Evolutionary conservation across 64 coral and sea anemone species (phyloP), one percentile per base, ranked within the genome.

Genomic region (Porites lutea): DNA sequence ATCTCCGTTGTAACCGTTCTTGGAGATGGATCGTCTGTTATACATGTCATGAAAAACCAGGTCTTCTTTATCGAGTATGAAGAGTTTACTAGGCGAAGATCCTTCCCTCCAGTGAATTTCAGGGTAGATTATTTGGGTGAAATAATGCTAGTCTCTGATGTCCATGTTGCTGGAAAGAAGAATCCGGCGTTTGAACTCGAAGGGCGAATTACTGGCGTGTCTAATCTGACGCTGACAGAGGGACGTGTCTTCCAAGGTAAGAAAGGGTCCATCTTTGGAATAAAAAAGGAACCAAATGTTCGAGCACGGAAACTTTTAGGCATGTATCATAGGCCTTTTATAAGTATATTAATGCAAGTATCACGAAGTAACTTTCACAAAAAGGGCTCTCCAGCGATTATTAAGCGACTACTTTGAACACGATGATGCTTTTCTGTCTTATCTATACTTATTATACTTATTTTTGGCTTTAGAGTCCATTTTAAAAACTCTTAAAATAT

Each of bases 11-110:
- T 77, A 60, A 91, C 77, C 23, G 75, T 98, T 49, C 94, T 96
- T 55, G 97, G 94, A 27, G 97, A 98, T 59, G 94, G 97, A 12
- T 84, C 97, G 2, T 91, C 97, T 45, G 48, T 75, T 13, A 6
- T 98, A 19, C 91, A 96, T 72, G 80, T 98, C 60, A 71, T 88
- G 62, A 75, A 94, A 4, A 79, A 91, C 47, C 94, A 98, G 81
- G 85, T 45, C 3, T 98, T 96, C 64, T 98, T 88, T 59, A 98
- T 98, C 52, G 97, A 98, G 88, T 98, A 98, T 82, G 86, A 98
- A 53, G 94, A 98, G 83, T 94, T 89, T 13, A 98, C 97, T 12
- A 83, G 86, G 67, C 75, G 91, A 88, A 76, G 97, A 71, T 98
- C 97, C 10, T 96, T 96, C 48, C 97, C 97, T 6, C 89, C 79